phyloP scores from a whole-genome alignment of 2,113 vertebrate genomes.

The Abramis brama region DNA sequence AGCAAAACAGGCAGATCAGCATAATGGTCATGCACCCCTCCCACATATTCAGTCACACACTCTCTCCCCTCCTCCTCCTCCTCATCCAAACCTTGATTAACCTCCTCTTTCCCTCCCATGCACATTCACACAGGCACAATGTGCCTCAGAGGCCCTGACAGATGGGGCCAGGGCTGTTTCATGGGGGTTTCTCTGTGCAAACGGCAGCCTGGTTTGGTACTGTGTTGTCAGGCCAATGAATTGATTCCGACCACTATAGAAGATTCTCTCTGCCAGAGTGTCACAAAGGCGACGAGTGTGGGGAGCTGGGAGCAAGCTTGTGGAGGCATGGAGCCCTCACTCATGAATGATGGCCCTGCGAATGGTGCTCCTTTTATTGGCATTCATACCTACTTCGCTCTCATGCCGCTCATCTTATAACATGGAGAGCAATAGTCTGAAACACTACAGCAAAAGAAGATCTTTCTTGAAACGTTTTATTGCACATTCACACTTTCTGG shows the following conservation, averaged over 20 bases:
- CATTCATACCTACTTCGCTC: constrained; percentile 74
- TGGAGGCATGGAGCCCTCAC: constrained; percentile 78
- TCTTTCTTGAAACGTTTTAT: not conserved
- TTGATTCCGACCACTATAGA: constrained; percentile 80
- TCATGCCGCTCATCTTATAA: constrained; percentile 67
- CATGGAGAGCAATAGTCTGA: not conserved
- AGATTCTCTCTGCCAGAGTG: constrained; percentile 77
- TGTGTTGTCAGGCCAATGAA: constrained; percentile 81
- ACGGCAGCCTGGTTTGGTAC: constrained; percentile 80
- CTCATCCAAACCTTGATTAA: constrained; percentile 80
- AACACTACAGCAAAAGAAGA: not conserved
- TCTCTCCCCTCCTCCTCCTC: constrained; percentile 63
- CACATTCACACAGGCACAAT: constrained; percentile 79
- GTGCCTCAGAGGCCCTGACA: constrained; percentile 80
- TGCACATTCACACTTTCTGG: not conserved
- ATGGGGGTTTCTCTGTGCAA: constrained; percentile 75
- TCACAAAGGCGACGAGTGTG: constrained; percentile 83
- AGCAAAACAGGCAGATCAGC: constrained; percentile 79
- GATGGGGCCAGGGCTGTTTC: constrained; percentile 81
- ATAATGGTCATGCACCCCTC: constrained; percentile 81
- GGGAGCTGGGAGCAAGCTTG: constrained; percentile 82
- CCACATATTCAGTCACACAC: constrained; percentile 73
- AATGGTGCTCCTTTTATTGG: constrained; percentile 77
- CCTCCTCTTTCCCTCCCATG: constrained; percentile 77
- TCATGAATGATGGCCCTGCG: constrained; percentile 80